A percentile compares a stretch with the other conserved stretches of the same genome.
These are phyloP conservation scores for Helarctos malayanus DNA, from an alignment of 2,797 vertebrate genomes.

Conservation along the genomic window DNA sequence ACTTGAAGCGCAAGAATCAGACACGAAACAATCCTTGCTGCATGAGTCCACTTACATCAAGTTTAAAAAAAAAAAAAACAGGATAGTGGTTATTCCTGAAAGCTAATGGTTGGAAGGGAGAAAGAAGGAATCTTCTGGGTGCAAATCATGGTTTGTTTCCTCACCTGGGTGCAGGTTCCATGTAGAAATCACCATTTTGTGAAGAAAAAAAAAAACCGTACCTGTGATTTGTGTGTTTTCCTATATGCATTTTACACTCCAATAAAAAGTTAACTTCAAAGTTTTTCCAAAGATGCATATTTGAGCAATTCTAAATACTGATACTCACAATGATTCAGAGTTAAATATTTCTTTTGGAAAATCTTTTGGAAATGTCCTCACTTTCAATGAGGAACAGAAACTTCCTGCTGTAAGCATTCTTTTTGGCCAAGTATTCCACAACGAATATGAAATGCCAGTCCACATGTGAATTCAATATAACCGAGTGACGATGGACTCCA, in stretches of 20 bases:
- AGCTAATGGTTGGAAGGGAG: neutral
- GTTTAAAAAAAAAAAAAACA: neutral
- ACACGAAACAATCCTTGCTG: neutral
- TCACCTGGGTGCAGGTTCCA: neutral
- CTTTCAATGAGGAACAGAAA: conserved; percentile 41
- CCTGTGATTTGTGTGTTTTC: neutral
- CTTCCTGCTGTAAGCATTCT: neutral
- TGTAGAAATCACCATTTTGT: neutral
- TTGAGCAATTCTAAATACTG: neutral
- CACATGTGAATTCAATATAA: conserved; percentile 4
- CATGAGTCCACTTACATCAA: neutral
- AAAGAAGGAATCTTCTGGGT: neutral
- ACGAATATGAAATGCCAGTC: conserved; percentile 29
- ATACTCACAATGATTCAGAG: neutral
- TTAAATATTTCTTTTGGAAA: conserved; percentile 56
- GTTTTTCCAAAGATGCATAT: neutral
- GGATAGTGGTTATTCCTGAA: neutral
- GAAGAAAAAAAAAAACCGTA: neutral
- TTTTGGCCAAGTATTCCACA: neutral
- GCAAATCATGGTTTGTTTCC: neutral
- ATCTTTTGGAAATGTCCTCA: neutral
- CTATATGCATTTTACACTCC: neutral
- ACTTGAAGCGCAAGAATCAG: neutral
- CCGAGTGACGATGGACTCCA: neutral
- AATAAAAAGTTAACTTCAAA: conserved; percentile 23